These are phyloP conservation scores for Emberiza fucata DNA, from an alignment of 2,113 vertebrate species.

Conservation along the genomic window DNA sequence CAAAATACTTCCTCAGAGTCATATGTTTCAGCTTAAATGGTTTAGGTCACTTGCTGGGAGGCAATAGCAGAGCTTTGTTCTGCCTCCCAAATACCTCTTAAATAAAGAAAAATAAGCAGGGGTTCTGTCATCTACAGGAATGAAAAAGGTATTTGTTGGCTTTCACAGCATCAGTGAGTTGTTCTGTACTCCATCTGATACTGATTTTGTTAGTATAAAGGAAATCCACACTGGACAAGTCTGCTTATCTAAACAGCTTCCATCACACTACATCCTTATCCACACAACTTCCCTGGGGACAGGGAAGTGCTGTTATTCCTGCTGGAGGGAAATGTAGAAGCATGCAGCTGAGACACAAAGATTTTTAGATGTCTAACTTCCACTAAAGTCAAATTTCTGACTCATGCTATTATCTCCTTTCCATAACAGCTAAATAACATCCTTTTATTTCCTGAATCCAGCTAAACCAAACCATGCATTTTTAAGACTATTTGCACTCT, in stretches of 20 bases:
- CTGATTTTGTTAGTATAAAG: neutral
- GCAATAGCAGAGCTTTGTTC: neutral
- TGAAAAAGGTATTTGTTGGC: neutral
- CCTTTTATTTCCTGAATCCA: neutral
- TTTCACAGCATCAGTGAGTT: neutral
- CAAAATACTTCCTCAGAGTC: conserved; percentile 63
- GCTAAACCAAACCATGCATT: neutral
- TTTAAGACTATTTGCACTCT: neutral
- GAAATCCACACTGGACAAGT: neutral
- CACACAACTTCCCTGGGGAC: neutral
- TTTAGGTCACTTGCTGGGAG: conserved; percentile 51
- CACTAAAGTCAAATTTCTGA: neutral
- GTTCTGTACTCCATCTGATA: neutral
- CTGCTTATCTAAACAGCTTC: neutral
- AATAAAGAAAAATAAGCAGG: neutral
- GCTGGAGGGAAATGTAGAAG: neutral
- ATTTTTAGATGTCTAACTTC: neutral
- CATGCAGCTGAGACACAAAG: neutral
- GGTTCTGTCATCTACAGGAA: neutral
- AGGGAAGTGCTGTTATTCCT: neutral
- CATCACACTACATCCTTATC: neutral
- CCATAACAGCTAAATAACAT: neutral
- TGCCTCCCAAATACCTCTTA: neutral
- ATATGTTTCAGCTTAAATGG: conserved; percentile 57
- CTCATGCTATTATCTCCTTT: neutral